Evolutionary conservation across 2,113 vertebrate species (phyloP).

Genomic region (Pachyramphus minor): DNA sequence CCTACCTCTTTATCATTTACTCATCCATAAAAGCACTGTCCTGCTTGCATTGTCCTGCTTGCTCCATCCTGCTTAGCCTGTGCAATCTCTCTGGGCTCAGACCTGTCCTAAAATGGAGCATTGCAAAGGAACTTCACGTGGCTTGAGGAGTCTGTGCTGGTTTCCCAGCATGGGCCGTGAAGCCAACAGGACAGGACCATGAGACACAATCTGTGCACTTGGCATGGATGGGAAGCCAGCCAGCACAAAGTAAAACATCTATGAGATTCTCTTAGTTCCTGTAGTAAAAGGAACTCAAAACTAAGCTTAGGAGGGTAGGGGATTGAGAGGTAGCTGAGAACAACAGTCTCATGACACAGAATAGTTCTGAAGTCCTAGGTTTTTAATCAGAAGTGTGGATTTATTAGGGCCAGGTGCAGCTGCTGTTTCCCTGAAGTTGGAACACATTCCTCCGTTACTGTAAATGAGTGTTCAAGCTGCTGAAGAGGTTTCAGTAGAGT

Average conservation of each 20-base stretch:
- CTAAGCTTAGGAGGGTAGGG: not conserved
- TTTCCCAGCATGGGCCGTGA: not conserved
- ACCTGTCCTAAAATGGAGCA: not conserved
- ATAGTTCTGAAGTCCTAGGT: not conserved
- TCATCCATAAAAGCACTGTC: not conserved
- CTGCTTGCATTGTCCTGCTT: not conserved
- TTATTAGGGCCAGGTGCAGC: not conserved
- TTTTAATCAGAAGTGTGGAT: not conserved
- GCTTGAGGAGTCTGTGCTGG: not conserved
- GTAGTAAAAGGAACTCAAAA: not conserved
- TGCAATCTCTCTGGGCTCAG: not conserved
- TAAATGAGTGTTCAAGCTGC: not conserved
- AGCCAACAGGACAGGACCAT: rapidly evolving
- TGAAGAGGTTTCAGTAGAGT: not conserved
- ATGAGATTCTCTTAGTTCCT: not conserved
- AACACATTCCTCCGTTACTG: not conserved
- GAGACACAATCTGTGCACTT: not conserved
- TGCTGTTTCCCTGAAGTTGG: not conserved
- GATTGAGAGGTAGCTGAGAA: not conserved
- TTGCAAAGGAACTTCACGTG: not conserved
- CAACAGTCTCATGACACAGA: not conserved
- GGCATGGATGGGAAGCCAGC: not conserved
- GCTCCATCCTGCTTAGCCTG: too few species aligned
- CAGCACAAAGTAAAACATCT: not conserved
- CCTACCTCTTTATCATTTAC: not conserved